These are phyloP conservation scores for Etheostoma perlongum DNA, from an alignment of 2,797 vertebrate species.

Conservation along the genomic window DNA sequence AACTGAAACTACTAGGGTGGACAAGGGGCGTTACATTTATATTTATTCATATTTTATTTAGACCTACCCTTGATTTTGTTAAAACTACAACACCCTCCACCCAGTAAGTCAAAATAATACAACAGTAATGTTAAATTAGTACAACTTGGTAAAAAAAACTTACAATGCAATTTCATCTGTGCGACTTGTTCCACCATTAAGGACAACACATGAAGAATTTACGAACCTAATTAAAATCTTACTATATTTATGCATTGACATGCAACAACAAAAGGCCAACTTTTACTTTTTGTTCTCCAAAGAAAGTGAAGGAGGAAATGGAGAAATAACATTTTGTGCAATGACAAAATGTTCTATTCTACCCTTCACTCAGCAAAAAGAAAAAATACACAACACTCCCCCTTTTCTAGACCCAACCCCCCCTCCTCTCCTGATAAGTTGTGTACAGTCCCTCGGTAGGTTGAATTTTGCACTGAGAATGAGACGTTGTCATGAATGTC, in stretches of 20 bases:
- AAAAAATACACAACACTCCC: not conserved
- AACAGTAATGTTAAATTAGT: too few relatives aligned
- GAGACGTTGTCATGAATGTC: conserved; percentile 50
- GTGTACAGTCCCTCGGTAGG: not conserved
- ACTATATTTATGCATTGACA: not conserved
- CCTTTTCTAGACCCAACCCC: not conserved
- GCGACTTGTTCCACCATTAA: not conserved
- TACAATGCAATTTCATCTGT: not conserved
- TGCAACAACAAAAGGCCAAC: not conserved
- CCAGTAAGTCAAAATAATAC: not conserved
- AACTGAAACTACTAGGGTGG: too few relatives aligned
- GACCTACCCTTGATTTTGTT: not conserved
- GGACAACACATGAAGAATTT: too few relatives aligned
- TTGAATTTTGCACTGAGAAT: not conserved
- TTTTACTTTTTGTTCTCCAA: not conserved
- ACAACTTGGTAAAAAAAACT: too few relatives aligned
- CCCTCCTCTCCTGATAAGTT: not conserved
- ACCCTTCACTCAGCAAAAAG: not conserved
- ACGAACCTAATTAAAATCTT: not conserved
- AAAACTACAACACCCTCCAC: not conserved
- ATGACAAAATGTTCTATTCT: conserved; percentile 1
- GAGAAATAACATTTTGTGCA: not conserved
- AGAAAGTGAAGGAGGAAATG: not conserved
- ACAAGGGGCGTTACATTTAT: too few relatives aligned
- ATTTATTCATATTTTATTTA: not conserved